Evolutionary conservation across 2,113 vertebrate species (phyloP).

Genomic region (Takifugu flavidus): DNA sequence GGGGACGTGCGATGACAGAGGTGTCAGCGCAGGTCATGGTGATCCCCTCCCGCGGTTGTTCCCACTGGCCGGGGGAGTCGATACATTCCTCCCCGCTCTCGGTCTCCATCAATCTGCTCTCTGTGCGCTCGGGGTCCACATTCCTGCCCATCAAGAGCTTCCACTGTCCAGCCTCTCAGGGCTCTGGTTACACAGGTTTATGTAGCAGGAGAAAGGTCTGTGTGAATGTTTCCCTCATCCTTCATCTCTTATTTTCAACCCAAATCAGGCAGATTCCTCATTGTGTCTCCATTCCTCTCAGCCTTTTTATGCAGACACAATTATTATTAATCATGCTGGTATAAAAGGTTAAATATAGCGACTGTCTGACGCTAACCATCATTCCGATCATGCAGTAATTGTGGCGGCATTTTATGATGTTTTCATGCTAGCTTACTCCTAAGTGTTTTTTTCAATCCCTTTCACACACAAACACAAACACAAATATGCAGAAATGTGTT

Average conservation of each 20-base stretch:
- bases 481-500: background rate
- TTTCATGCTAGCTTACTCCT: background rate
- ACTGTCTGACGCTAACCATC: slow-evolving; percentile 4
- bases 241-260: slow-evolving; percentile 34
- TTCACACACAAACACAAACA: background rate
- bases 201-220: slow-evolving; percentile 53
- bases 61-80: slow-evolving; percentile 69
- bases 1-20: slow-evolving; percentile 81
- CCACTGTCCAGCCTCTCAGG: slow-evolving; percentile 65
- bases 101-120: slow-evolving; percentile 55
- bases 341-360: slow-evolving; percentile 2
- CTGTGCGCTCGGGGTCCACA: slow-evolving; percentile 73
- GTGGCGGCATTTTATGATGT: background rate
- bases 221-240: slow-evolving; percentile 58
- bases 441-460: background rate
- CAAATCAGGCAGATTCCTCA: slow-evolving; percentile 56
- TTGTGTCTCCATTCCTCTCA: slow-evolving; percentile 27
- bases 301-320: slow-evolving; percentile 5
- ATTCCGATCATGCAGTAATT: background rate
- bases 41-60: slow-evolving; percentile 78
- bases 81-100: slow-evolving; percentile 74
- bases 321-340: too few species aligned
- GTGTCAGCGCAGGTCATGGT: slow-evolving; percentile 80
- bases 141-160: slow-evolving; percentile 71
- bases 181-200: slow-evolving; percentile 74